Evolutionary conservation across 2,113 vertebrate genomes (phyloP).

Genomic region (Pygoscelis adeliae): DNA sequence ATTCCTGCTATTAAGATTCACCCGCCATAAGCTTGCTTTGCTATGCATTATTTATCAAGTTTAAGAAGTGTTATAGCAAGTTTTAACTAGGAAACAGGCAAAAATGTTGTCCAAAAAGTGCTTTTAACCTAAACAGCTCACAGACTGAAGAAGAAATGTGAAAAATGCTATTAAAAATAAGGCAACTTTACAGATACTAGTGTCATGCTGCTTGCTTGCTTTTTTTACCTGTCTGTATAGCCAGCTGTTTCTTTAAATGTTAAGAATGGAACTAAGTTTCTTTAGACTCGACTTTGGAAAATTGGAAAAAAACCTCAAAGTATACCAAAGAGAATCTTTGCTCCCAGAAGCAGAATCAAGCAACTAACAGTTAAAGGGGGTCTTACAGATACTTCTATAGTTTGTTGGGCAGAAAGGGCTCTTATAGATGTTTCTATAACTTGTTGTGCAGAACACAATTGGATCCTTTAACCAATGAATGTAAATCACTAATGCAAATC

Average conservation of each 20-base stretch:
- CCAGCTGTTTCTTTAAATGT: background rate
- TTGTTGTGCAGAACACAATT: background rate
- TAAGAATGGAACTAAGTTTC: background rate
- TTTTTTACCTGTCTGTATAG: background rate
- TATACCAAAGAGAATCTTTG: background rate
- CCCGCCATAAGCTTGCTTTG: background rate
- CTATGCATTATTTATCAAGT: background rate
- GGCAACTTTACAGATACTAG: background rate
- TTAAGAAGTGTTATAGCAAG: background rate
- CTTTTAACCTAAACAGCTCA: background rate
- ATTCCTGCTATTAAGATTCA: slow-evolving; percentile 48
- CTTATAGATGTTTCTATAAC: background rate
- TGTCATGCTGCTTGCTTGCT: background rate
- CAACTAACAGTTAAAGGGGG: background rate
- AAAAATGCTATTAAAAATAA: background rate
- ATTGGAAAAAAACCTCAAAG: background rate
- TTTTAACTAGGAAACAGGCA: background rate
- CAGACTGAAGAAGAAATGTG: background rate
- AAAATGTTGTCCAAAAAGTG: background rate
- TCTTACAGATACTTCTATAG: background rate
- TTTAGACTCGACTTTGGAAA: background rate
- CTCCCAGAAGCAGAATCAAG: rapidly evolving
- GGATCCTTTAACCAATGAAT: background rate
- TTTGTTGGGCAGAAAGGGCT: background rate
- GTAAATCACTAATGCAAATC: background rate